phyloP scores from a whole-genome alignment of 2,113 vertebrate genomes.

The Pelodiscus sinensis region DNA sequence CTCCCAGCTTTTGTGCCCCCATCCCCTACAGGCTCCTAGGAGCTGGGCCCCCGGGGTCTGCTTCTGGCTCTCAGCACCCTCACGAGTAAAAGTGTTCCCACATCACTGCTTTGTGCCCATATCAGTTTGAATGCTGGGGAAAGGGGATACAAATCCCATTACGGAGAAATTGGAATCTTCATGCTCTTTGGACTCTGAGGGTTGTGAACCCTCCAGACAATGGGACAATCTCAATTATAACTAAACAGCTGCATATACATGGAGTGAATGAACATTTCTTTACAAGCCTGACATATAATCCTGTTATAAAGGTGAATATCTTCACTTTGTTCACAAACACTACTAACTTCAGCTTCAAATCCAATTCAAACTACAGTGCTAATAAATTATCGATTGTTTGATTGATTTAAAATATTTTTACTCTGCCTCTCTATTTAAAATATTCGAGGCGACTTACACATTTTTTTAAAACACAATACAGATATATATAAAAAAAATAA shows the following conservation, averaged over 20 bases:
- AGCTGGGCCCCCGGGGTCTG: no score
- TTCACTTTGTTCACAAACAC: not conserved
- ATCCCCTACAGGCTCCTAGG: no score
- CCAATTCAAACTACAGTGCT: slow-evolving; percentile 11
- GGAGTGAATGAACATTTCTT: slow-evolving; percentile 18
- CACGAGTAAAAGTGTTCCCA: no score
- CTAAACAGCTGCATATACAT: not conserved
- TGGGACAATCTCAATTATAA: not conserved
- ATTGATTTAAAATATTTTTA: no score
- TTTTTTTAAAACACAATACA: no score
- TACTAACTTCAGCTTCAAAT: slow-evolving; percentile 48
- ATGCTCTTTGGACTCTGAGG: not conserved
- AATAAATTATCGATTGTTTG: not conserved
- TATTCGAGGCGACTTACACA: no score
- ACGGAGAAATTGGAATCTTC: not conserved
- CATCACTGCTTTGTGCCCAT: not conserved
- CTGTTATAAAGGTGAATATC: not conserved
- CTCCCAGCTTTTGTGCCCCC: no score
- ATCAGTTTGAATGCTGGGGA: not conserved
- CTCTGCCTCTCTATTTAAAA: no score
- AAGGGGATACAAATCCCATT: not conserved
- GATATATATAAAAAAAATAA: no score
- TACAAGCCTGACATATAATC: not conserved
- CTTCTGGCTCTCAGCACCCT: no score
- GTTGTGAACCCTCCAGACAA: not conserved